A percentile compares a stretch with the other conserved stretches of the same genome.
Evolutionary conservation across 2,888 invertebrate genomes (phyloP).

Genomic region (Eledone cirrhosa): DNA sequence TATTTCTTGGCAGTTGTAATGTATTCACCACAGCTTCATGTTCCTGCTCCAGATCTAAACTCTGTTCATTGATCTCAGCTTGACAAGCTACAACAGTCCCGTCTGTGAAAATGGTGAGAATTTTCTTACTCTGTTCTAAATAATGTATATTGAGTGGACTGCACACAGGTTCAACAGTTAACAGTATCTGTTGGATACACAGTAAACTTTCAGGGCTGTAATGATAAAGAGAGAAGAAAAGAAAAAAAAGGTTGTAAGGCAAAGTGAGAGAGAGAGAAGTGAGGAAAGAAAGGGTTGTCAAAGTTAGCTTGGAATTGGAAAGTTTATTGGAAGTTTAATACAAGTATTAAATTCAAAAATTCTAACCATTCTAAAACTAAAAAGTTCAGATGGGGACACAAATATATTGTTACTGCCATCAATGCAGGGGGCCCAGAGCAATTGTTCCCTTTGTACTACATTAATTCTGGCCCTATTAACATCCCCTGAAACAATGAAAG

Average conservation of each 20-base stretch:
- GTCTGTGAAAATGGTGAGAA: constrained; percentile 12
- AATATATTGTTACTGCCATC: too few species aligned
- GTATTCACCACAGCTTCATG: neutral
- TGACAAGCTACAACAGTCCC: constrained; percentile 25
- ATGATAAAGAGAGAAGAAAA: neutral
- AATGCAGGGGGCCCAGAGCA: too few species aligned
- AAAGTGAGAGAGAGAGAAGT: neutral
- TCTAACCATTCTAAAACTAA: too few species aligned
- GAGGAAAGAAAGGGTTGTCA: too few species aligned
- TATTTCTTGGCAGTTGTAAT: constrained; percentile 5
- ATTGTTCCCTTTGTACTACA: too few species aligned
- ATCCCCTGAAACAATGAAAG: too few species aligned
- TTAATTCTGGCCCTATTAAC: too few species aligned
- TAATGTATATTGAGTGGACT: constrained; percentile 16
- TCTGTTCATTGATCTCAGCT: neutral
- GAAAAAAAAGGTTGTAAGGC: neutral
- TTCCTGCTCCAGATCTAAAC: neutral
- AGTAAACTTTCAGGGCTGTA: constrained; percentile 14
- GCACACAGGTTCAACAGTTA: neutral
- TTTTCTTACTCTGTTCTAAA: neutral
- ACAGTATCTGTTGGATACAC: constrained; percentile 12
- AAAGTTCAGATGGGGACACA: too few species aligned
- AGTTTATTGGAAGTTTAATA: too few species aligned
- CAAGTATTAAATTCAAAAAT: too few species aligned
- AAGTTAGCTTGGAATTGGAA: too few species aligned